phyloP scores from a whole-genome alignment of 2,113 vertebrate species.

The Mesocricetus auratus region DNA sequence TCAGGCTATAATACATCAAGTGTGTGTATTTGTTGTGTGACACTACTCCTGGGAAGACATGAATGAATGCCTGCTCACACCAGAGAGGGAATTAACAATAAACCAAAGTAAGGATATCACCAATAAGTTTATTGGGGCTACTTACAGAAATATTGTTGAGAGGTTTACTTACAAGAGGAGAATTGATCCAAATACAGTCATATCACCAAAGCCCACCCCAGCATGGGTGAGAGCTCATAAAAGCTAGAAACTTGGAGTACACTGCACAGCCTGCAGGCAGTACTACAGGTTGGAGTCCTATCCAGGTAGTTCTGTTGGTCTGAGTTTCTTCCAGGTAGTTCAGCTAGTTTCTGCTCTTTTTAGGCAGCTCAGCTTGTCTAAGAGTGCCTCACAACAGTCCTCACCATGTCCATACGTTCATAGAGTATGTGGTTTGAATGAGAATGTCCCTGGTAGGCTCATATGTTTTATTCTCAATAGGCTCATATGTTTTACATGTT shows the following conservation, averaged over 20 bases:
- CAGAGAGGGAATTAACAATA: neutral
- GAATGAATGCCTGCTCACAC: neutral
- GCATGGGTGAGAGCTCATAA: neutral
- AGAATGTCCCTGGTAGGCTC: neutral
- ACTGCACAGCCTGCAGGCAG: neutral
- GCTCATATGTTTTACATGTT: neutral
- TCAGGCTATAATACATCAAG: neutral
- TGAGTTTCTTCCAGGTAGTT: neutral
- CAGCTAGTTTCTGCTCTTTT: neutral
- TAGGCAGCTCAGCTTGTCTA: neutral
- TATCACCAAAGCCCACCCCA: neutral
- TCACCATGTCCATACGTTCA: neutral
- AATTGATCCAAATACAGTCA: neutral
- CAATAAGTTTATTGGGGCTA: neutral
- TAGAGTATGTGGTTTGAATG: neutral
- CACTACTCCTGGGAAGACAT: neutral
- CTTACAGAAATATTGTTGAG: neutral
- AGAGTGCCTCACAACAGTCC: neutral
- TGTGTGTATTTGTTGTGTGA: neutral
- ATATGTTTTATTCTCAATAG: too few relatives aligned
- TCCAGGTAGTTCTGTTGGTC: neutral
- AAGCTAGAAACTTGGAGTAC: neutral
- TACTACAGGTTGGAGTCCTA: neutral
- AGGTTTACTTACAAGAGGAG: neutral
- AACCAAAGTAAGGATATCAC: neutral